These are phyloP conservation scores for Epinotia ramella DNA, from an alignment of 2,888 invertebrate genomes.

Conservation along the genomic window DNA sequence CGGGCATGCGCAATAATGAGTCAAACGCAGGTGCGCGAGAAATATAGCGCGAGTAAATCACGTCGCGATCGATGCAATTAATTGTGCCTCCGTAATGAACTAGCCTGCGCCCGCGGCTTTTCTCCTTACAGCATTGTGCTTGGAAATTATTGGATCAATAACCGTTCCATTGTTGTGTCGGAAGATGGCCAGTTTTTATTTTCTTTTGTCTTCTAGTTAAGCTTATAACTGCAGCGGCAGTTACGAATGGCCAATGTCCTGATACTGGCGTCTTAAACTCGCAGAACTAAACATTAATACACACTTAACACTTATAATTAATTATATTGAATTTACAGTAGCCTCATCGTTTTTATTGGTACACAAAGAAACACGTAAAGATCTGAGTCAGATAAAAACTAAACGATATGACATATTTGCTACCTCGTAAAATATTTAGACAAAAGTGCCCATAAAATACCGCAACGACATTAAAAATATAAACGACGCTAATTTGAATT, in stretches of 20 bases:
- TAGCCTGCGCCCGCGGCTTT: conserved; percentile 39
- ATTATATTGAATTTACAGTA: not conserved
- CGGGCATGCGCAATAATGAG: conserved; percentile 64
- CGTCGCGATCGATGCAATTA: conserved; percentile 69
- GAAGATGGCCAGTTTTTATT: not conserved
- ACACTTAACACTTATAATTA: not conserved
- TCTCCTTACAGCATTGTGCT: conserved; percentile 24
- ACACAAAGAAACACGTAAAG: not conserved
- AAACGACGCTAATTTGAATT: conserved; percentile 15
- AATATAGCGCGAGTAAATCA: conserved; percentile 75
- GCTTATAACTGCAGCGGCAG: not conserved
- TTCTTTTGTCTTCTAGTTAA: not conserved
- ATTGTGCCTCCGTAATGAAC: conserved; percentile 50
- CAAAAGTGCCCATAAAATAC: conserved; percentile 24
- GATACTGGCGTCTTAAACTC: not conserved
- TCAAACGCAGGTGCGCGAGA: conserved; percentile 78
- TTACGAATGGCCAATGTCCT: not conserved
- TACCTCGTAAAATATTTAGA: conserved; percentile 26
- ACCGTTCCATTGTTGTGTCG: conserved; percentile 26
- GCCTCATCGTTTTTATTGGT: not conserved
- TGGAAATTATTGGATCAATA: conserved; percentile 32
- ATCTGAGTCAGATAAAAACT: conserved; percentile 14
- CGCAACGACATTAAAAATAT: conserved; percentile 19
- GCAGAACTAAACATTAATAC: not conserved
- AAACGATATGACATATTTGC: conserved; percentile 22